phyloP scores from a whole-genome alignment of 2,888 invertebrate species.

The Hirtodrosophila cameraria region DNA sequence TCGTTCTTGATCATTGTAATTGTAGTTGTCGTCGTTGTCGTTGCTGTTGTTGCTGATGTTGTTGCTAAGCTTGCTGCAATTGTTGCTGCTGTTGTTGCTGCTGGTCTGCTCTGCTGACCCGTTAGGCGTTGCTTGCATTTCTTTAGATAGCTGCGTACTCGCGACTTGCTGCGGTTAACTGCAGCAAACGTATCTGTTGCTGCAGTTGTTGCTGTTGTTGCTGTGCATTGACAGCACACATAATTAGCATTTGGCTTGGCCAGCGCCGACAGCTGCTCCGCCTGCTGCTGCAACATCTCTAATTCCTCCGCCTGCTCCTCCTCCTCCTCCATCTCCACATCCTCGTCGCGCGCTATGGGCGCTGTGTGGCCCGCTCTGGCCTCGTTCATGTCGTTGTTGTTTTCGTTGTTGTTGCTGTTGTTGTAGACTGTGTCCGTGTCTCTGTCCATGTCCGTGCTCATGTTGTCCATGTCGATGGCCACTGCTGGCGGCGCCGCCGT shows the following conservation, averaged over 20 bases:
- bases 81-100: slow-evolving; percentile 45
- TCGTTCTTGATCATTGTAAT: slow-evolving; percentile 50
- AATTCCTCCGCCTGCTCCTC: slow-evolving; percentile 14
- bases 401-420: slow-evolving; percentile 23
- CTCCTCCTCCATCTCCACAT: slow-evolving; percentile 49
- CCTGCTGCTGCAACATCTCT: slow-evolving; percentile 34
- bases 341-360: slow-evolving; percentile 79
- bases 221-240: slow-evolving; percentile 73
- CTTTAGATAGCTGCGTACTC: slow-evolving; percentile 83
- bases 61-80: slow-evolving; percentile 20
- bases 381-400: slow-evolving; percentile 47
- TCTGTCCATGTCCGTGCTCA: slow-evolving; percentile 50
- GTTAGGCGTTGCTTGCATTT: slow-evolving; percentile 84
- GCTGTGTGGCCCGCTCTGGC: slow-evolving; percentile 62
- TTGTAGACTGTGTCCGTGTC: slow-evolving; percentile 33
- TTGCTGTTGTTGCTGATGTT: slow-evolving; percentile 24
- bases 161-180: slow-evolving; percentile 83
- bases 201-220: slow-evolving; percentile 26
- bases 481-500: slow-evolving; percentile 57
- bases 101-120: slow-evolving; percentile 74
- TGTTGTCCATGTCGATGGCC: slow-evolving; percentile 61
- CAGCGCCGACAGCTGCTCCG: slow-evolving; percentile 39
- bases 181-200: slow-evolving; percentile 15
- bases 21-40: slow-evolving; percentile 35
- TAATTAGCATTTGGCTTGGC: slow-evolving; percentile 68